Evolutionary conservation across 2,888 invertebrate genomes (phyloP).

Genomic region (Orgyia antiqua): DNA sequence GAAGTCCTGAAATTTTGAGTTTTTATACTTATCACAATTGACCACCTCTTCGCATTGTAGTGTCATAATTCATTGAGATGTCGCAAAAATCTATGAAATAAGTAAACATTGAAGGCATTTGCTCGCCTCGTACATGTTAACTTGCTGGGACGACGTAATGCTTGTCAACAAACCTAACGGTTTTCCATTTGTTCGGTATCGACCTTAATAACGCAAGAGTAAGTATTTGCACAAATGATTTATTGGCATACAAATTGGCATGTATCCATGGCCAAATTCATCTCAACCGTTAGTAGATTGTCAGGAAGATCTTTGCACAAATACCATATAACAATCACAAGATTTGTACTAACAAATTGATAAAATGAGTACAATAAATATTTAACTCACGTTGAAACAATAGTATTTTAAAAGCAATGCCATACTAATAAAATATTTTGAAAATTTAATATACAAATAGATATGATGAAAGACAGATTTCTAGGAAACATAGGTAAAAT

Average conservation of each 20-base stretch:
- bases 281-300: slow-evolving; percentile 9
- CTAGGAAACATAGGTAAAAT: too few species aligned
- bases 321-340: slow-evolving; percentile 1
- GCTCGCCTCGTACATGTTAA: slow-evolving; percentile 63
- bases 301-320: slow-evolving; percentile 3
- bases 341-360: too few species aligned
- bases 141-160: slow-evolving; percentile 56
- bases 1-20: slow-evolving; percentile 58
- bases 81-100: slow-evolving; percentile 72
- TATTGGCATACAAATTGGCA: slow-evolving; percentile 23
- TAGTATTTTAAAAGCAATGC: too few species aligned
- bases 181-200: slow-evolving; percentile 53
- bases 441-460: too few species aligned
- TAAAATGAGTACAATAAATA: background rate
- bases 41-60: slow-evolving; percentile 60
- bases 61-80: slow-evolving; percentile 64
- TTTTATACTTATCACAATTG: slow-evolving; percentile 61
- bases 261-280: slow-evolving; percentile 16
- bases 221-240: slow-evolving; percentile 28
- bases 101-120: slow-evolving; percentile 72
- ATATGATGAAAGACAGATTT: too few species aligned
- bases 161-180: slow-evolving; percentile 62
- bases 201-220: slow-evolving; percentile 40
- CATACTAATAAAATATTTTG: too few species aligned
- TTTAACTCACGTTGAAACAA: too few species aligned